Base-by-base conservation (phyloP, 2,888 invertebrate genomes). In the Synanthedon andrenaeformis region DNA sequence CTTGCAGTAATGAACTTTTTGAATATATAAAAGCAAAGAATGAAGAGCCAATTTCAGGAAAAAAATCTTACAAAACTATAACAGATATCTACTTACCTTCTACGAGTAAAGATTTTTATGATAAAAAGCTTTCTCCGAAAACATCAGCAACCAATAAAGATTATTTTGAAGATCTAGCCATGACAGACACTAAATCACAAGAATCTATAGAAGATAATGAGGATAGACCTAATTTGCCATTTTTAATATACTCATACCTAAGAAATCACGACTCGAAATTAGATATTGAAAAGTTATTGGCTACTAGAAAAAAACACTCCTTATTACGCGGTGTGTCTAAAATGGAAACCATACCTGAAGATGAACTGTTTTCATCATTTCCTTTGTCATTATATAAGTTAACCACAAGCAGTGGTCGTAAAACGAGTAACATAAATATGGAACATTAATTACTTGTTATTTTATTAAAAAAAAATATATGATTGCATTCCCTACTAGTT, bases 341-440 rank as follows among this genome's bases (percentile, higher is more conserved):
- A 70, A 72, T 81, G 74, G 75, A 81, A 62, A 78, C 80, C 5
- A 80, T 79, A 52, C 53, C 65, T 48, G 80, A 81, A 66, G 69
- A 68, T 42, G 69, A 75, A 65, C 50, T 65, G 11, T 69, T 68
- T 57, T 62, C 63, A 11, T 12, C 23, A 59, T 56, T 42, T 28
- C 52, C n/a, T 6, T 45, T 45, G 14, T 35, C 35, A 35, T 35
- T 35, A 35, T 10, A 8, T 10, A 35, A 35, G 10, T 35, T 35
- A 35, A 8, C 35, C 35, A 35, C 35, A 10, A 35, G 35, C 35
- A 35, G 35, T 35, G 35, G 35, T 10, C 2, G 8, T 35, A 35
- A 35, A 35, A 35, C 35, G 8, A 35, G 35, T 6, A 10, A 35
- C 35, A 35, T 35, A 35, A 35, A 35, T 8, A 3, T 35, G 10